Evolutionary conservation across 2,797 vertebrate species (phyloP).

Genomic region (Poeciliopsis turneri): DNA sequence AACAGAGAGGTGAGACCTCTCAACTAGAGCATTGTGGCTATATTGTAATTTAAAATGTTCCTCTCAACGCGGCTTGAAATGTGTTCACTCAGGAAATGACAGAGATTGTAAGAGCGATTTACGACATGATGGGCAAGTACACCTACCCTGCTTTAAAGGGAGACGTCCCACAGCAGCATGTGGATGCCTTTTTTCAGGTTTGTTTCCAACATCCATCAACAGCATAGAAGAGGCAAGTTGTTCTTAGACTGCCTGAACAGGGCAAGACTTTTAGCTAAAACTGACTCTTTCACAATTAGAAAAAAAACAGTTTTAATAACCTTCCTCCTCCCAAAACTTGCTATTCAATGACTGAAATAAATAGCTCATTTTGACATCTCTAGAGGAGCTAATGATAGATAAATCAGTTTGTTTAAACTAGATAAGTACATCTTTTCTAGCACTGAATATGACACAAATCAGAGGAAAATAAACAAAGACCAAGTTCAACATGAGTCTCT

Average conservation of each 20-base stretch:
- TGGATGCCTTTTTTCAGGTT: slow-evolving; percentile 97
- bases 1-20: slow-evolving; percentile 88
- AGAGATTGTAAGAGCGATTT: slow-evolving; percentile 97
- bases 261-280: not conserved
- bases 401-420: not conserved
- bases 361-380: not conserved
- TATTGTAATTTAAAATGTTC: not conserved
- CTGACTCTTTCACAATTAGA: not conserved
- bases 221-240: not conserved
- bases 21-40: not conserved
- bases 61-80: not conserved
- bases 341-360: not conserved
- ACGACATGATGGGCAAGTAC: slow-evolving; percentile 99
- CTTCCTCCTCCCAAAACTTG: not conserved
- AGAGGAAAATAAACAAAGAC: not conserved
- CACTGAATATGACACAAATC: not conserved
- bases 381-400: not conserved
- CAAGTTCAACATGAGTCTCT: not conserved
- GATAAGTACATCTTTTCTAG: not conserved
- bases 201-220: not conserved
- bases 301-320: not conserved
- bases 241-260: not conserved
- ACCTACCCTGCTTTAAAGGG: slow-evolving; percentile 95
- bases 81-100: slow-evolving; percentile 91
- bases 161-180: slow-evolving; percentile 93